A percentile compares a stretch with the other conserved stretches of the same genome.
Conservation (phyloP, 1,140 invertebrate species). For the Cydia amplana region DNA sequence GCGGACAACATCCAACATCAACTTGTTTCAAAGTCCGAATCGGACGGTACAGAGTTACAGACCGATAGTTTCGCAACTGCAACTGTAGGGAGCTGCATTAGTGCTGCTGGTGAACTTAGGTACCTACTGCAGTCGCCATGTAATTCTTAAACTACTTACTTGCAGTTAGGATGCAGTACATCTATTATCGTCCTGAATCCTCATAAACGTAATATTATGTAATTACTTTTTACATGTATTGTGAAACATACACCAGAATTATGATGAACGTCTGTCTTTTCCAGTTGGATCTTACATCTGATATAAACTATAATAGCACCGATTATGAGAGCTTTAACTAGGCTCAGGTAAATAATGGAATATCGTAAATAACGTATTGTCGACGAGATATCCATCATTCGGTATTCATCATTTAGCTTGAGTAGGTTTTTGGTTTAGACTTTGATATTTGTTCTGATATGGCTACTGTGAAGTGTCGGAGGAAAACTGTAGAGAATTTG, state of each 20-base stretch:
- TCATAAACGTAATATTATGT: too few species aligned
- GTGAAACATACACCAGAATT: slow-evolving; percentile 9
- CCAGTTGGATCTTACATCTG: slow-evolving; percentile 33
- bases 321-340: slow-evolving; percentile 54
- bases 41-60: too few species aligned
- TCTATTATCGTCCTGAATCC: too few species aligned
- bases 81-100: too few species aligned
- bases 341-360: slow-evolving; percentile 59
- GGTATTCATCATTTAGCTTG: slow-evolving; percentile 35
- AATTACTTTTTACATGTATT: too few species aligned
- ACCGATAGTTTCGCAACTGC: too few species aligned
- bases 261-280: slow-evolving; percentile 27
- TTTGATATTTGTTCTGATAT: background rate
- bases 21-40: too few species aligned
- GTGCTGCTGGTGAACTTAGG: too few species aligned
- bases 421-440: slow-evolving; percentile 15
- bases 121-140: too few species aligned
- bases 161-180: too few species aligned
- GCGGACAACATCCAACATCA: too few species aligned
- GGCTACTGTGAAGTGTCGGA: background rate
- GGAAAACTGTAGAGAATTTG: background rate
- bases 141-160: too few species aligned
- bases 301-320: slow-evolving; percentile 46
- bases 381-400: slow-evolving; percentile 52
- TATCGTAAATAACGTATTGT: slow-evolving; percentile 53